Conservation (phyloP, 2,888 invertebrate genomes). For the Drosophila atripex region DNA sequence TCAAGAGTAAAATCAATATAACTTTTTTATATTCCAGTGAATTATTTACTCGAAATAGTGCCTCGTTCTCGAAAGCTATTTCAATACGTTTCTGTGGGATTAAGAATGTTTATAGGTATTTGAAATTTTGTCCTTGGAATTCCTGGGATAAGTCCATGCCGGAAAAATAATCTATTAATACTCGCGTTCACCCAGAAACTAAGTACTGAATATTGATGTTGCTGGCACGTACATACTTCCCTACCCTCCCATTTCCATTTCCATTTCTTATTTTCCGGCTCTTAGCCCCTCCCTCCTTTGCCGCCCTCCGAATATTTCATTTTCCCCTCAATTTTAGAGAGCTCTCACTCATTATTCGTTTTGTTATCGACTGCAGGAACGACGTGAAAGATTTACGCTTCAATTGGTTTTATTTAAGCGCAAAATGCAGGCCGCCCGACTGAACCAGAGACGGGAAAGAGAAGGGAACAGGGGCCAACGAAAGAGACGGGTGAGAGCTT, state of each 20-base stretch:
- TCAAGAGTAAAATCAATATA: background rate
- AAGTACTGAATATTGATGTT: constrained; percentile 12
- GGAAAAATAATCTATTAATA: constrained; percentile 17
- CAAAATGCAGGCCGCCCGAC: constrained; percentile 59
- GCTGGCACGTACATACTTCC: constrained; percentile 23
- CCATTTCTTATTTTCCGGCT: constrained; percentile 3
- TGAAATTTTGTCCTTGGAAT: background rate
- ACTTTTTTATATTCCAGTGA: background rate
- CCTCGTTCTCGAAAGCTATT: background rate
- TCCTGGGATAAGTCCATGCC: background rate
- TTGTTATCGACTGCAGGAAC: constrained; percentile 55
- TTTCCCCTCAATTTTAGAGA: constrained; percentile 5
- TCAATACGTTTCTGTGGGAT: background rate
- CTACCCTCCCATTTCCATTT: constrained; percentile 3
- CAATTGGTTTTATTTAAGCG: constrained; percentile 75
- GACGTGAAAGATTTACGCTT: constrained; percentile 76
- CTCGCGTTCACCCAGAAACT: constrained; percentile 7
- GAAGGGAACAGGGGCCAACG: background rate
- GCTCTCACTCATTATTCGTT: constrained; percentile 54
- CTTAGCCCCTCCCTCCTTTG: background rate
- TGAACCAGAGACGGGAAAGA: constrained; percentile 5
- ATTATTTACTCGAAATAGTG: background rate
- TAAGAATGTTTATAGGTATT: background rate
- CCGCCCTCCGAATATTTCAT: constrained; percentile 5
- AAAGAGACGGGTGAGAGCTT: constrained; percentile 51